phyloP scores from a whole-genome alignment of 2,113 vertebrate genomes.

The Hydropotes inermis region DNA sequence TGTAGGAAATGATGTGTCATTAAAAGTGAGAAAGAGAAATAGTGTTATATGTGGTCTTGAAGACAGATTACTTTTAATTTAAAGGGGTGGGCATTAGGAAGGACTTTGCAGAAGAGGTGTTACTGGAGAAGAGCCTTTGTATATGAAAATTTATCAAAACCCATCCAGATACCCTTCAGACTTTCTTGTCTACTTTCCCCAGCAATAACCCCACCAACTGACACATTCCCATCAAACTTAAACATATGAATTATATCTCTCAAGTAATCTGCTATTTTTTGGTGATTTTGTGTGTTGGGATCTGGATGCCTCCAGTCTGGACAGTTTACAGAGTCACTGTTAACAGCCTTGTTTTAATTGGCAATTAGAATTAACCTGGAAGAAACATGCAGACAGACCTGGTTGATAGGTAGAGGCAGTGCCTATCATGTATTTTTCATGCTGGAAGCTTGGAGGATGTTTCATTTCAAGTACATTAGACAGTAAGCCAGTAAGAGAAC shows the following conservation, averaged over 20 bases:
- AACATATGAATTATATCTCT: background rate
- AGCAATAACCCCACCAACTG: background rate
- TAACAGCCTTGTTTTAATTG: background rate
- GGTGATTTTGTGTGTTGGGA: background rate
- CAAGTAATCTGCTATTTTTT: background rate
- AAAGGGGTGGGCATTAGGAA: background rate
- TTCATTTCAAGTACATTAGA: background rate
- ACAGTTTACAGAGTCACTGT: background rate
- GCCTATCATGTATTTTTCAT: background rate
- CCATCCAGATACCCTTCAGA: background rate
- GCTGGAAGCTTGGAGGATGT: background rate
- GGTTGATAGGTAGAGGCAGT: background rate
- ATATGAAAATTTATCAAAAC: background rate
- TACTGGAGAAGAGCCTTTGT: background rate
- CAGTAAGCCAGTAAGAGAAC: background rate
- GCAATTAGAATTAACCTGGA: background rate
- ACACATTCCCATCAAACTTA: background rate
- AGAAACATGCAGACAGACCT: background rate
- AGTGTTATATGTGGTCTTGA: background rate
- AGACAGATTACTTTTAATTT: background rate
- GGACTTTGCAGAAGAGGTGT: background rate
- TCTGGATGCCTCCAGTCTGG: background rate
- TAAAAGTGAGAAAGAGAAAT: background rate
- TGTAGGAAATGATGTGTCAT: background rate
- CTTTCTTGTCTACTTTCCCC: background rate